Base-by-base conservation (phyloP, 2,888 invertebrate genomes). In the Andrena trimmerana region DNA sequence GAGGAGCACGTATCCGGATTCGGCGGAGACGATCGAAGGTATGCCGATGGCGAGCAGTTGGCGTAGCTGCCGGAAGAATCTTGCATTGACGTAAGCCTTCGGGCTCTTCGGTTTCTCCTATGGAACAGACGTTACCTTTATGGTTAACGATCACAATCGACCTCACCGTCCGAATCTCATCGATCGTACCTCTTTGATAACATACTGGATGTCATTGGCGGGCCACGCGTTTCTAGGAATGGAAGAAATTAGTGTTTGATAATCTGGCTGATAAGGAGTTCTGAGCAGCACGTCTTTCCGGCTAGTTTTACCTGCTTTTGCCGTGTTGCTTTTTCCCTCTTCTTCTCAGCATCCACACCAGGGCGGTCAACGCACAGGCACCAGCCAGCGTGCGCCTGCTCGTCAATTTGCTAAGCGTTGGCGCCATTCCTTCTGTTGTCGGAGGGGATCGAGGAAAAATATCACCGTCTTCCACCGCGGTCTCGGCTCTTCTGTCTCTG, bases 1-100 rank as follows among this genome's bases (percentile, higher is more conserved):
- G 31, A 98, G 93, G 13, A 95, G 83, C 91, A 98, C 95, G 83
- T 97, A 96, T 5, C 96, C 97, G 85, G 96, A 95, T 94, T 99
- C 99, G 77, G 96, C 95, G 13, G 97, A 96, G 94, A 97, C 96
- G 90, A 97, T 93, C 62, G 97, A 97, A 4, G 99, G 99, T 78
- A 99, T 95, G 90, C 92, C 94, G 72, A 94, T 91, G 2, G 89
- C 76, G 91, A 98, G 95, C 90, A 98, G 93, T 90, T 95, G 94
- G 71, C 95, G 95, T 59, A 98, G 94, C 93, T 97, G 97, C 42
- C 95, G 95, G 85, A 97, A 95, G 93, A 98, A 97, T 87, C 95
- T 95, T 6, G 96, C 96, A 93, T 98, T 97, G 1, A 98, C 97
- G 82, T 97, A 97, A 2, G 97, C 97, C 92, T 96, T 97, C 0